Evolutionary conservation across 2,797 vertebrate species (phyloP).

Genomic region (Pampus argenteus): DNA sequence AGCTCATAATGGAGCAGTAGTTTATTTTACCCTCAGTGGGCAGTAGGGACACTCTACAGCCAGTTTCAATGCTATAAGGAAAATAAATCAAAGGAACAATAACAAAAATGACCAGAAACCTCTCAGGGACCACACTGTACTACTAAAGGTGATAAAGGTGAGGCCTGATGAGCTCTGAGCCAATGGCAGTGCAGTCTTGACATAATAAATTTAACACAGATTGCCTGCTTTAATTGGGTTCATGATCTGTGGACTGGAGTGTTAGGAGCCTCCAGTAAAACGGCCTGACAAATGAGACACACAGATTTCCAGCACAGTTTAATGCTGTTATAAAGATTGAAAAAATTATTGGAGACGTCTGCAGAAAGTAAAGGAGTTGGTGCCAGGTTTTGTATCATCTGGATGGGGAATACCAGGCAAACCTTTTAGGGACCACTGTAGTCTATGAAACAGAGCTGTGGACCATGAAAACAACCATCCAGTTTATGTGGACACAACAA

Average conservation of each 20-base stretch:
- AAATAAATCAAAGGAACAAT: conserved; percentile 82
- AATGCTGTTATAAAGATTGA: conserved; percentile 78
- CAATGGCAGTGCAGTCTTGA: conserved; percentile 59
- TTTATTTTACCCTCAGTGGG: conserved; percentile 72
- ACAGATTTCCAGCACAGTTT: conserved; percentile 69
- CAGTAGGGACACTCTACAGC: conserved; percentile 54
- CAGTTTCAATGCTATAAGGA: conserved; percentile 56
- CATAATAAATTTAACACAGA: conserved; percentile 83
- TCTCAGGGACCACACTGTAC: conserved; percentile 52
- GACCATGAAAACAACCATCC: background rate
- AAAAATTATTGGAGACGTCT: conserved; percentile 69
- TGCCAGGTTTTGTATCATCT: conserved; percentile 65
- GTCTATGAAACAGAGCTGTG: conserved; percentile 37
- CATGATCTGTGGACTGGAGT: conserved; percentile 80
- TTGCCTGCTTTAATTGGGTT: conserved; percentile 85
- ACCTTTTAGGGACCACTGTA: conserved; percentile 45
- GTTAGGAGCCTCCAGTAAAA: conserved; percentile 79
- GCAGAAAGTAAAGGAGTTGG: conserved; percentile 61
- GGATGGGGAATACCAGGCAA: conserved; percentile 43
- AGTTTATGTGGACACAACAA: conserved; percentile 30
- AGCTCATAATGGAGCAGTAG: conserved; percentile 63
- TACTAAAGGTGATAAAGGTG: conserved; percentile 70
- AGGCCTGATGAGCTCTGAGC: conserved; percentile 65
- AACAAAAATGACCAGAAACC: conserved; percentile 77
- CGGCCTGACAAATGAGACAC: conserved; percentile 76